These are phyloP conservation scores for Caenorhabditis auriculariae DNA, from an alignment of 2,888 invertebrate species.

Conservation along the genomic window DNA sequence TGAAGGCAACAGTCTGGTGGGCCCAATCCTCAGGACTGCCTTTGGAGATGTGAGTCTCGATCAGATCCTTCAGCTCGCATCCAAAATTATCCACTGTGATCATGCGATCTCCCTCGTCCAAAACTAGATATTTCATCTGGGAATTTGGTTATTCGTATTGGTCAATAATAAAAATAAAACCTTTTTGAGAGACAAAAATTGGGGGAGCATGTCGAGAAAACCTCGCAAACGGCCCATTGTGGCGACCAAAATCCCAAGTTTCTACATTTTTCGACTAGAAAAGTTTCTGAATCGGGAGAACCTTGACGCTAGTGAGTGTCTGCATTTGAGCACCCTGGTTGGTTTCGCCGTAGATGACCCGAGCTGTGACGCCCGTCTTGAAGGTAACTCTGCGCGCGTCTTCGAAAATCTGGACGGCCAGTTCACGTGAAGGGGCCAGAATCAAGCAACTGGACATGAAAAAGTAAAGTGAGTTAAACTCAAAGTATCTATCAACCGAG, in stretches of 20 bases:
- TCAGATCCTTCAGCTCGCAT: constrained; percentile 11
- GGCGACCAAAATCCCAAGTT: constrained; percentile 13
- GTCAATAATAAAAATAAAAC: constrained; percentile 2
- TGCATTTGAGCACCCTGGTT: constrained; percentile 14
- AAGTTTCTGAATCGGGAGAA: no score
- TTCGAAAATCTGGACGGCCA: constrained; percentile 18
- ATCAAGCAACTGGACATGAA: constrained; percentile 8
- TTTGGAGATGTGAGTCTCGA: no score
- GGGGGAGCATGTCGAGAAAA: constrained; percentile 8
- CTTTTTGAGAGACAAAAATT: constrained; percentile 7
- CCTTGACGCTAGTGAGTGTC: no score
- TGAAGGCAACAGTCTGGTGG: constrained; percentile 13
- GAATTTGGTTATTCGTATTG: no score
- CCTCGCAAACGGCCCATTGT: constrained; percentile 22
- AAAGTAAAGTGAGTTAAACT: no score
- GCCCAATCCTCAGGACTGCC: constrained; percentile 6
- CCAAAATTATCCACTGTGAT: constrained; percentile 16
- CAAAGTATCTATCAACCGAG: no score
- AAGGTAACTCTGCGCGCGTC: constrained; percentile 13
- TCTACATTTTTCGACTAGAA: no score
- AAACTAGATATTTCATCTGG: constrained; percentile 11
- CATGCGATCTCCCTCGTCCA: constrained; percentile 27
- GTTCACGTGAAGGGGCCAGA: constrained; percentile 18
- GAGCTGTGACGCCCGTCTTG: constrained; percentile 9
- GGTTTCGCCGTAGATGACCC: constrained; percentile 17